A percentile compares a stretch with the other conserved stretches of the same genome.
Conservation (phyloP, 2,888 invertebrate species). For the Polia nebulosa region DNA sequence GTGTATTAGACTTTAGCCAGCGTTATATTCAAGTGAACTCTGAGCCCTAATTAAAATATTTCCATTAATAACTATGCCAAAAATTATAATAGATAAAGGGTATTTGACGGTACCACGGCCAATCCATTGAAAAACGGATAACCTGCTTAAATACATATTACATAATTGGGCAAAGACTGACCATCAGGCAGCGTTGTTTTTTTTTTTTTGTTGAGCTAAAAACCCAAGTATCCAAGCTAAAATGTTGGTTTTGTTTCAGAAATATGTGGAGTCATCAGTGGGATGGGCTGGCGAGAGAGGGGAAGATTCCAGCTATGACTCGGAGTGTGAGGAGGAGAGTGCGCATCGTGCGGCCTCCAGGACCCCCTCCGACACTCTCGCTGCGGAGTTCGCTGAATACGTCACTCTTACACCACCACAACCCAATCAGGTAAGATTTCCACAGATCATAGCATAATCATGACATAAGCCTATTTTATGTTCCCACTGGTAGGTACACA, state of each 20-base stretch:
- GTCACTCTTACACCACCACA: slow-evolving; percentile 91
- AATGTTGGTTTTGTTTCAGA: slow-evolving; percentile 87
- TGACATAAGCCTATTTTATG: neutral
- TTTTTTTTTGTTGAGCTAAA: slow-evolving; percentile 24
- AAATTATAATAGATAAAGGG: slow-evolving; percentile 8
- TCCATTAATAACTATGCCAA: slow-evolving; percentile 8
- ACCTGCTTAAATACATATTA: slow-evolving; percentile 17
- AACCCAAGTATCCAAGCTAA: neutral
- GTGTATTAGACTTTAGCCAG: slow-evolving; percentile 10
- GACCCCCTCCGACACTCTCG: slow-evolving; percentile 96
- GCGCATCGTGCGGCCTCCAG: slow-evolving; percentile 95
- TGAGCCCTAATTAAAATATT: slow-evolving; percentile 3
- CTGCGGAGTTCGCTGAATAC: slow-evolving; percentile 96
- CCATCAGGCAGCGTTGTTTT: slow-evolving; percentile 2
- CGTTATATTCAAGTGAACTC: neutral
- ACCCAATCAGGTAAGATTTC: slow-evolving; percentile 80
- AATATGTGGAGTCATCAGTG: slow-evolving; percentile 94
- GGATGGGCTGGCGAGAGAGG: slow-evolving; percentile 89
- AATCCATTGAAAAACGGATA: slow-evolving; percentile 23
- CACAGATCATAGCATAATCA: slow-evolving; percentile 1
- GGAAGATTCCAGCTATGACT: slow-evolving; percentile 97
- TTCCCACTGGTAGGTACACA: neutral
- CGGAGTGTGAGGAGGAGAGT: slow-evolving; percentile 93
- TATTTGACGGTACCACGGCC: slow-evolving; percentile 16
- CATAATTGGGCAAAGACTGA: slow-evolving; percentile 7